Percentiles rank a stretch among this genome's conserved stretches.
These are phyloP conservation scores for Nematopogon swammerdamellus DNA, from an alignment of 2,888 invertebrate species.

Conservation along the genomic window DNA sequence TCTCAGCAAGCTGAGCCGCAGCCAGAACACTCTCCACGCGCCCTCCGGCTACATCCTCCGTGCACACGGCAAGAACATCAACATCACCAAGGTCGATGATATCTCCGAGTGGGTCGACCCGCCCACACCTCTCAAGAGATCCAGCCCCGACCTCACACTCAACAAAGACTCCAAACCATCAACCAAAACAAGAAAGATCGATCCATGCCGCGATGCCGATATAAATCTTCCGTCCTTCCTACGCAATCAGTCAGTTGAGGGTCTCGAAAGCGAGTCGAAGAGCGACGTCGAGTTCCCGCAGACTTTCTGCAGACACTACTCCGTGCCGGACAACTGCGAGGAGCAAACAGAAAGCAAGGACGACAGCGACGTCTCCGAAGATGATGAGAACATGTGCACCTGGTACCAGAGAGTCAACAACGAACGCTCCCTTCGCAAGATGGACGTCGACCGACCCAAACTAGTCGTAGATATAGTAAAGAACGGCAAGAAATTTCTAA, in stretches of 20 bases:
- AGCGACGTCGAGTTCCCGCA: conserved; percentile 18
- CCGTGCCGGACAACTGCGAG: conserved; percentile 25
- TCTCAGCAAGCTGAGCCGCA: conserved; percentile 20
- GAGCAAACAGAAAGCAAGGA: conserved; percentile 12
- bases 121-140: conserved; percentile 29
- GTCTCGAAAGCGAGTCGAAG: conserved; percentile 28
- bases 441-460: conserved; percentile 23
- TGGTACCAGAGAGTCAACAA: conserved; percentile 21
- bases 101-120: conserved; percentile 44
- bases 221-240: conserved; percentile 30
- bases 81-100: conserved; percentile 47
- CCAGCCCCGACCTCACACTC: conserved; percentile 26
- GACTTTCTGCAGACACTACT: conserved; percentile 30
- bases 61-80: conserved; percentile 25
- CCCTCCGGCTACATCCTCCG: conserved; percentile 39
- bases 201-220: conserved; percentile 15
- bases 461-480: conserved; percentile 22
- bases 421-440: conserved; percentile 17
- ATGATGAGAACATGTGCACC: conserved; percentile 16
- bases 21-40: conserved; percentile 23
- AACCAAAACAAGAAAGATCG: conserved; percentile 12
- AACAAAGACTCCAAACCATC: conserved; percentile 15
- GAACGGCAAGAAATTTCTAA: conserved; percentile 16
- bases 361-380: conserved; percentile 20
- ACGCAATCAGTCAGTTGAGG: conserved; percentile 45